A percentile compares a stretch with the other conserved stretches of the same genome.
phyloP scores from a whole-genome alignment of 2,888 invertebrate genomes.

The Diplolepis rosae region DNA sequence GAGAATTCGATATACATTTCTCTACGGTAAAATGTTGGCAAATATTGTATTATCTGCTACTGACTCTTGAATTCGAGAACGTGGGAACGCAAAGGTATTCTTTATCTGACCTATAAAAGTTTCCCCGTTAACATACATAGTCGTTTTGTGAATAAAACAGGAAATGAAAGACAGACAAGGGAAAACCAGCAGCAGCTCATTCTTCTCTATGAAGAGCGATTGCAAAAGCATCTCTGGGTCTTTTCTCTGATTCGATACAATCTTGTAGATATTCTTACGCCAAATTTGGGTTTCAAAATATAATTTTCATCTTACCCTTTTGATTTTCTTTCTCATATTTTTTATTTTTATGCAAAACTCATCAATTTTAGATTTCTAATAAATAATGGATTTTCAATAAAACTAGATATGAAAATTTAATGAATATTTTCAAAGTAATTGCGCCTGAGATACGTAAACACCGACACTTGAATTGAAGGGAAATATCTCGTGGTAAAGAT shows the following conservation, averaged over 20 bases:
- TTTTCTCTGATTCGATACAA: neutral
- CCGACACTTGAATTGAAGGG: neutral
- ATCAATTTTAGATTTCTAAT: neutral
- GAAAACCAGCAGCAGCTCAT: neutral
- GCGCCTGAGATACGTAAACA: neutral
- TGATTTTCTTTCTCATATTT: neutral
- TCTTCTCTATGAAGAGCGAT: neutral
- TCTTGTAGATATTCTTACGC: neutral
- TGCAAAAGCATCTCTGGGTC: neutral
- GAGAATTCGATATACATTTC: neutral
- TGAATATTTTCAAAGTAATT: neutral
- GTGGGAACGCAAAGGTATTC: constrained; percentile 5
- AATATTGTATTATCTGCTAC: constrained; percentile 21
- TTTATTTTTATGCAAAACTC: neutral
- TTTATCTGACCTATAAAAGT: constrained; percentile 30
- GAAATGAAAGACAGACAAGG: constrained; percentile 20
- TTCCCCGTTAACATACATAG: constrained; percentile 24
- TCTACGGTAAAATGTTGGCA: neutral
- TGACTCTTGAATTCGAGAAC: constrained; percentile 17
- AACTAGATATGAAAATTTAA: neutral
- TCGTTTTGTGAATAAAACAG: constrained; percentile 24
- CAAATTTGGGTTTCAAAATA: too few species aligned
- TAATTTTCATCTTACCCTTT: neutral
- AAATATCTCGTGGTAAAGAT: neutral
- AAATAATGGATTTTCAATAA: neutral